These are phyloP conservation scores for Ferdinandea cuprea DNA, from an alignment of 2,888 invertebrate genomes.

Conservation along the genomic window DNA sequence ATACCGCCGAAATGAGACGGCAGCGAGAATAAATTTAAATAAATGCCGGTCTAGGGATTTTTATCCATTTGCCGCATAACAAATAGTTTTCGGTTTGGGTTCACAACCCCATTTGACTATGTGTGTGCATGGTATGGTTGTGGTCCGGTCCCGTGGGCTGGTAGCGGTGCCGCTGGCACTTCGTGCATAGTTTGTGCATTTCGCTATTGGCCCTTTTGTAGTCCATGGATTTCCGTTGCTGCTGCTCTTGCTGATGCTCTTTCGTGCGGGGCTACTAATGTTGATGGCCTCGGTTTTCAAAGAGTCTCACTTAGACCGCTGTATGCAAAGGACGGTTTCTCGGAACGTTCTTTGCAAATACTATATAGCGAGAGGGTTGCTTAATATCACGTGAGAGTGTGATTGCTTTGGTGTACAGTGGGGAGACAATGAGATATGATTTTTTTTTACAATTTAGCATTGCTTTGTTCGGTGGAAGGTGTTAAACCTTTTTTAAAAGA, in stretches of 20 bases:
- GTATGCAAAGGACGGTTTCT: slow-evolving; percentile 46
- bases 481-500: no score
- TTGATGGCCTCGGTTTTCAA: slow-evolving; percentile 46
- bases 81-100: slow-evolving; percentile 76
- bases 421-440: slow-evolving; percentile 32
- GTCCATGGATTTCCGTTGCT: slow-evolving; percentile 69
- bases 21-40: slow-evolving; percentile 83
- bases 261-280: slow-evolving; percentile 68
- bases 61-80: slow-evolving; percentile 82
- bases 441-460: slow-evolving; percentile 28
- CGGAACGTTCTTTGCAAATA: slow-evolving; percentile 13
- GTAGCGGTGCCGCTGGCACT: slow-evolving; percentile 46
- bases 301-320: slow-evolving; percentile 49
- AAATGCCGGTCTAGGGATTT: slow-evolving; percentile 83
- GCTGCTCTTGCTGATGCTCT: no score
- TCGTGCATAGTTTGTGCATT: slow-evolving; percentile 30
- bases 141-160: slow-evolving; percentile 60
- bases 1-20: slow-evolving; percentile 82
- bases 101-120: slow-evolving; percentile 51
- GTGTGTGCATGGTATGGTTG: slow-evolving; percentile 26
- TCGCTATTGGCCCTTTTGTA: slow-evolving; percentile 43
- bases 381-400: slow-evolving; percentile 60
- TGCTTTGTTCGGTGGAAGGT: slow-evolving; percentile 1
- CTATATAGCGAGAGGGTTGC: slow-evolving; percentile 14
- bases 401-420: slow-evolving; percentile 37